A percentile compares a stretch with the other conserved stretches of the same genome.
Evolutionary conservation across 2,113 vertebrate species (phyloP).

Genomic region (Perccottus glenii): DNA sequence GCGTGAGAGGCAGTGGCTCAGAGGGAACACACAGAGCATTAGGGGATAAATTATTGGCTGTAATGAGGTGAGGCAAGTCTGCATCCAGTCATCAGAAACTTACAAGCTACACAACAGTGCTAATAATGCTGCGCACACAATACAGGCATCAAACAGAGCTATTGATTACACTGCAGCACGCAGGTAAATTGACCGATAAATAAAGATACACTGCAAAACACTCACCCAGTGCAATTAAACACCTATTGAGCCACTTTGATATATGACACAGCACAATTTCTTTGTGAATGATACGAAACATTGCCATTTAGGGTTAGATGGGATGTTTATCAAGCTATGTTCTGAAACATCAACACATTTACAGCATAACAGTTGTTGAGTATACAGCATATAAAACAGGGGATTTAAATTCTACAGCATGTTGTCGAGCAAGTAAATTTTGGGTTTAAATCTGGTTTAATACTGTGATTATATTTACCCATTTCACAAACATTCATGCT

Average conservation of each 20-base stretch:
- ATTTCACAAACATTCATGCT: too few relatives aligned
- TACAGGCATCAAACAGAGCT: constrained; percentile 44
- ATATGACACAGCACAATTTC: constrained; percentile 28
- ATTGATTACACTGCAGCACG: constrained; percentile 65
- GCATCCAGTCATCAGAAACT: constrained; percentile 46
- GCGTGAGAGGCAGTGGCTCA: constrained; percentile 2
- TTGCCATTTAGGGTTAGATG: too few relatives aligned
- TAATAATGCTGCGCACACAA: constrained; percentile 46
- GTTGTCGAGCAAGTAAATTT: too few relatives aligned
- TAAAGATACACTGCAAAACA: constrained; percentile 56
- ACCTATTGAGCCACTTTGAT: constrained; percentile 35
- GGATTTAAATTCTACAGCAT: too few relatives aligned
- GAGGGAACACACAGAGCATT: constrained; percentile 35
- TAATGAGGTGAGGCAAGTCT: constrained; percentile 69
- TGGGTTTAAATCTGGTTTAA: too few relatives aligned
- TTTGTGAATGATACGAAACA: too few relatives aligned
- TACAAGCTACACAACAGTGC: constrained; percentile 51
- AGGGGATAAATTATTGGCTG: constrained; percentile 67
- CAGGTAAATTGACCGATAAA: constrained; percentile 65
- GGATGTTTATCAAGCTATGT: too few relatives aligned
- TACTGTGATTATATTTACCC: too few relatives aligned
- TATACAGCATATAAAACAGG: too few relatives aligned
- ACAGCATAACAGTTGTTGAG: too few relatives aligned
- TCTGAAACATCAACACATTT: too few relatives aligned
- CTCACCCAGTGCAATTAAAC: constrained; percentile 41